phyloP scores from a whole-genome alignment of 2,888 invertebrate species.

The Sminthurinus aureus region DNA sequence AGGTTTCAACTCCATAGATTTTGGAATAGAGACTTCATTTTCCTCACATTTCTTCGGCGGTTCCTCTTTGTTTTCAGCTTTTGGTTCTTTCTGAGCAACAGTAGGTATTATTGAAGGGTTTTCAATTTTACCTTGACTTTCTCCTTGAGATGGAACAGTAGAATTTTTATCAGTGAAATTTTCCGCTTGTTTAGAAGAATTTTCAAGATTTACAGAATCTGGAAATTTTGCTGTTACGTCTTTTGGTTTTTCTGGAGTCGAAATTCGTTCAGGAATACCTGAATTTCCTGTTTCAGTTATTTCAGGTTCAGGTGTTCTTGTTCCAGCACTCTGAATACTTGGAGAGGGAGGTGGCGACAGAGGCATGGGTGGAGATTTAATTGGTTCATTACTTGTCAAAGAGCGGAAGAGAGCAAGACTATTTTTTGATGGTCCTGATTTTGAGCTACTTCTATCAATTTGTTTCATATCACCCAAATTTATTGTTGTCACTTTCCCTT shows the following conservation, averaged over 20 bases:
- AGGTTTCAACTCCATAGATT: no score
- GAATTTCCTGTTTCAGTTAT: neutral
- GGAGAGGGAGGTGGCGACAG: neutral
- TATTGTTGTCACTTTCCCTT: slow-evolving; percentile 5
- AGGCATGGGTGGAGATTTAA: neutral
- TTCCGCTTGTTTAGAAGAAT: no score
- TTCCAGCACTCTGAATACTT: no score
- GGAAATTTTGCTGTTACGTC: neutral
- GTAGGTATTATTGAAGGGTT: neutral
- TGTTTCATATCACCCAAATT: slow-evolving; percentile 13
- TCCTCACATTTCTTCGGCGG: neutral
- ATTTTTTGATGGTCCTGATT: neutral
- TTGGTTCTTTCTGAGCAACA: no score
- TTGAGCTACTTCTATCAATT: neutral
- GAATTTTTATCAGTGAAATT: no score
- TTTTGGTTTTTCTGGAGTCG: neutral
- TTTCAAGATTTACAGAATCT: neutral
- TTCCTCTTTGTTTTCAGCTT: neutral
- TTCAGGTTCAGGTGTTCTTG: no score
- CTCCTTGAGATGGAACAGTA: neutral
- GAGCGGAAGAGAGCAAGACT: neutral
- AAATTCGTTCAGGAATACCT: neutral
- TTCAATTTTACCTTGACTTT: neutral
- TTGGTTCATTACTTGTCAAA: neutral
- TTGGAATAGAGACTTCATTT: neutral